A percentile compares a stretch with the other conserved stretches of the same genome.
Evolutionary conservation across 1,140 invertebrate genomes (phyloP).

Genomic region (Diprion similis): DNA sequence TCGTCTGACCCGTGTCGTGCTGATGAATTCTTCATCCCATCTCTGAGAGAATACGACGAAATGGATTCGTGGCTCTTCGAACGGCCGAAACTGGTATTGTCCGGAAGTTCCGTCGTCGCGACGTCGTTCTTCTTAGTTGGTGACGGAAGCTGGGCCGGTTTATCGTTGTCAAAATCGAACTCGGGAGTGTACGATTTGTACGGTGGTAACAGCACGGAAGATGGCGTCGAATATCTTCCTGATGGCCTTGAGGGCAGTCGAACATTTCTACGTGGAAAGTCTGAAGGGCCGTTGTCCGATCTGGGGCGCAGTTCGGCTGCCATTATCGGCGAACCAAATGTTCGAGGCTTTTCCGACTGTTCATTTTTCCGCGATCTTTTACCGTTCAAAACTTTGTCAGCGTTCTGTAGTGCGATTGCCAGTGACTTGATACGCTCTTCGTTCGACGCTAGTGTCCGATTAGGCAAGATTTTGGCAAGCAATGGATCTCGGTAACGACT

Average conservation of each 20-base stretch:
- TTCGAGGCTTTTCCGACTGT: conserved; percentile 19
- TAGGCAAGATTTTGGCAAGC: conserved; percentile 9
- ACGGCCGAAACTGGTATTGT: conserved; percentile 17
- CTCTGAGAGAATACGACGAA: conserved; percentile 20
- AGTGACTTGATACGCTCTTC: background rate
- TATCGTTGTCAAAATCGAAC: conserved; percentile 15
- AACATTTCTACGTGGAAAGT: background rate
- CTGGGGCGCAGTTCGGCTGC: conserved; percentile 15
- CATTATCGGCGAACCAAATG: conserved; percentile 15
- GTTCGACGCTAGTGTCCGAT: conserved; percentile 7
- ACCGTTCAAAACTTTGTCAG: background rate
- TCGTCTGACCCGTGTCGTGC: background rate
- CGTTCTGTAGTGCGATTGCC: background rate
- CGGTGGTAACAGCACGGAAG: conserved; percentile 25
- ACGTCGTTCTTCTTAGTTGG: background rate
- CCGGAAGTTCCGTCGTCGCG: conserved; percentile 8
- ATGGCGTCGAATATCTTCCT: conserved; percentile 17
- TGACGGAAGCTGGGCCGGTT: background rate
- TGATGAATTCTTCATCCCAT: conserved; percentile 2
- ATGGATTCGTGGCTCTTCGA: conserved; percentile 27
- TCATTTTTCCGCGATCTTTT: conserved; percentile 15
- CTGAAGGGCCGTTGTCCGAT: background rate
- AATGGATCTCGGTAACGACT: conserved; percentile 18
- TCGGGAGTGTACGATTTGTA: conserved; percentile 19
- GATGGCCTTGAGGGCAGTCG: conserved; percentile 14